phyloP scores from a whole-genome alignment of 2,113 vertebrate genomes.

The Pluvianellus socialis region DNA sequence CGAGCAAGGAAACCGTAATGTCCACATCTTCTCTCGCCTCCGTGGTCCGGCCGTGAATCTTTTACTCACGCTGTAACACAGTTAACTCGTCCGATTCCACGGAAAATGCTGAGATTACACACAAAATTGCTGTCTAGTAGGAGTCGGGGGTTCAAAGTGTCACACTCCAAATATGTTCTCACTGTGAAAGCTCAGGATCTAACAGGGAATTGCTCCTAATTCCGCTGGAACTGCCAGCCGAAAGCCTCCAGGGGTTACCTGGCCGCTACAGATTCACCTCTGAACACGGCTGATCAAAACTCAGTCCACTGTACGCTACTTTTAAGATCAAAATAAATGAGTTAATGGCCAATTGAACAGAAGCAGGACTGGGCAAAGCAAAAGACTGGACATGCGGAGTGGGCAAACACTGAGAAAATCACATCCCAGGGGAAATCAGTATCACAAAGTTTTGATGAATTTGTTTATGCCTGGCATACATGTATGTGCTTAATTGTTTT shows the following conservation, averaged over 20 bases:
- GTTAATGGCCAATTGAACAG: slow-evolving; percentile 50
- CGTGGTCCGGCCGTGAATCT: neutral
- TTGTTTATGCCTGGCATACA: neutral
- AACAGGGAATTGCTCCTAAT: neutral
- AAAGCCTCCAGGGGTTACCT: neutral
- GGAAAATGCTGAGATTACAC: neutral
- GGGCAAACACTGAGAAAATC: neutral
- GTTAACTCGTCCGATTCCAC: neutral
- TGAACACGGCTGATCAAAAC: neutral
- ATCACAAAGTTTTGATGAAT: neutral
- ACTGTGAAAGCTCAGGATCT: neutral
- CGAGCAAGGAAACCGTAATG: neutral
- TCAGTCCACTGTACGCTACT: neutral
- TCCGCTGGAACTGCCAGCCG: neutral
- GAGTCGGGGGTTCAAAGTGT: neutral
- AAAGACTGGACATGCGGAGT: neutral
- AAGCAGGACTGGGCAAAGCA: slow-evolving; percentile 62
- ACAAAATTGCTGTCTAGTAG: neutral
- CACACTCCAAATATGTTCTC: neutral
- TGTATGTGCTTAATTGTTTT: neutral
- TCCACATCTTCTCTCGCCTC: neutral
- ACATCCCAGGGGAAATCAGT: neutral
- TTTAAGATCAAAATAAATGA: slow-evolving; percentile 63
- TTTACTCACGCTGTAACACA: neutral
- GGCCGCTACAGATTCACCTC: neutral